Evolutionary conservation across 2,888 invertebrate species (phyloP).

Genomic region (Formica aserva): DNA sequence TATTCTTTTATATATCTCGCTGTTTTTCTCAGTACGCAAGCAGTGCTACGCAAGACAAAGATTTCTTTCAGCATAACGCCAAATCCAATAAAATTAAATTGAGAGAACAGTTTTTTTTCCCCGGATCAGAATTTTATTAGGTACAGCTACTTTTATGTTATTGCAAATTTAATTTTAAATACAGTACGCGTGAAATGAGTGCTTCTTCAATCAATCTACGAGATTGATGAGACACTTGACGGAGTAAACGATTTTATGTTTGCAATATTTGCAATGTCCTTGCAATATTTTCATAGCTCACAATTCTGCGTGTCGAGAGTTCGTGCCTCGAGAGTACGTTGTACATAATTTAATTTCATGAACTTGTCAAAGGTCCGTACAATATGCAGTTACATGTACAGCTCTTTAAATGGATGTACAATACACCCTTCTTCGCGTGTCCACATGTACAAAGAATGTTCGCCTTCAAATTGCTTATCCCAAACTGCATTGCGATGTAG

Average conservation of each 20-base stretch:
- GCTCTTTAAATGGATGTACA: constrained; percentile 28
- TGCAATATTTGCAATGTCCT: constrained; percentile 18
- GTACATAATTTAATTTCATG: constrained; percentile 24
- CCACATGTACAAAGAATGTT: constrained; percentile 41
- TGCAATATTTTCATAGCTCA: constrained; percentile 18
- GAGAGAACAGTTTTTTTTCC: constrained; percentile 17
- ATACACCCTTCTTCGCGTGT: constrained; percentile 38
- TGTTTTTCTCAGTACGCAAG: constrained; percentile 28
- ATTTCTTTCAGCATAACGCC: constrained; percentile 48
- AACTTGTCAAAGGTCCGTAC: constrained; percentile 29
- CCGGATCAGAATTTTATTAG: constrained; percentile 43
- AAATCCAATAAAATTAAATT: constrained; percentile 48
- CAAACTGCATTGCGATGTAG: constrained; percentile 30
- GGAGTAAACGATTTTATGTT: constrained; percentile 27
- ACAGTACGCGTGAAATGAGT: constrained; percentile 26
- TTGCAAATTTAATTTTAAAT: constrained; percentile 37
- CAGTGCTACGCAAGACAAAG: constrained; percentile 25
- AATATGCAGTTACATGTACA: constrained; percentile 43
- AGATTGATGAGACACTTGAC: constrained; percentile 17
- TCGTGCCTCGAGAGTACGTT: constrained; percentile 23
- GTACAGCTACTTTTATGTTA: constrained; percentile 16
- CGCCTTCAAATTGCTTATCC: constrained; percentile 37
- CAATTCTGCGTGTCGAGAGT: constrained; percentile 37
- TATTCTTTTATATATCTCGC: neutral
- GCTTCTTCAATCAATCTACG: constrained; percentile 19